Evolutionary conservation across 2,113 vertebrate species (phyloP).

Genomic region (Telmatochromis brachygnathus): DNA sequence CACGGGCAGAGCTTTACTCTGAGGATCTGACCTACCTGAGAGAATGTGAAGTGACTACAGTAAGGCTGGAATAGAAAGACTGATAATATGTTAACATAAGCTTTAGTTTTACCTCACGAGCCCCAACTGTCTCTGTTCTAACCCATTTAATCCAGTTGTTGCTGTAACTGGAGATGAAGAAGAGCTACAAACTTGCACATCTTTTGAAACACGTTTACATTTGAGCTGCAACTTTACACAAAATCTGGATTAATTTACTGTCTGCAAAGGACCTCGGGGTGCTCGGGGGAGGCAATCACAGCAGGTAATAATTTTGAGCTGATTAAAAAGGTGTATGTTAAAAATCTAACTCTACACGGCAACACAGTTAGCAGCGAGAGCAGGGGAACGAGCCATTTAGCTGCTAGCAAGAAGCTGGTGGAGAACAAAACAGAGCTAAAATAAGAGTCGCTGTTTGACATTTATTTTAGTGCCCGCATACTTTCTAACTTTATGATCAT

Average conservation of each 20-base stretch:
- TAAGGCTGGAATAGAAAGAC: not conserved
- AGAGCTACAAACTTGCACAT: not conserved
- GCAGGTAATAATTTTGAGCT: not conserved
- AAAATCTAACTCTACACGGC: not conserved
- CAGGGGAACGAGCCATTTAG: not conserved
- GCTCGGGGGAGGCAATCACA: not conserved
- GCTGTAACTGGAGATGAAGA: not conserved
- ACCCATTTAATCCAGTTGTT: not conserved
- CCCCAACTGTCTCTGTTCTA: not conserved
- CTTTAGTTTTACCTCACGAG: not conserved
- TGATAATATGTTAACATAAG: not conserved
- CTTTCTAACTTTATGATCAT: not conserved
- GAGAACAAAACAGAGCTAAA: not conserved
- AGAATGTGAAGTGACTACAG: not conserved
- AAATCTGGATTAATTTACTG: not conserved
- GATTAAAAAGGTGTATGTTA: not conserved
- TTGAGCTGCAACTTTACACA: not conserved
- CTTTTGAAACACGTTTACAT: not conserved
- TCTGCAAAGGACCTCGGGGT: not conserved
- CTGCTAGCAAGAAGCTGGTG: not conserved
- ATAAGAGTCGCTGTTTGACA: not conserved
- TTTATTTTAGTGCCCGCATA: not conserved
- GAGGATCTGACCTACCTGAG: not conserved
- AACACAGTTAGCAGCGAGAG: not conserved
- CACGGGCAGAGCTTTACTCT: not conserved